A percentile compares a stretch with the other conserved stretches of the same genome.
These are phyloP conservation scores for Eudemis profundana DNA, from an alignment of 2,888 invertebrate genomes.

Conservation along the genomic window DNA sequence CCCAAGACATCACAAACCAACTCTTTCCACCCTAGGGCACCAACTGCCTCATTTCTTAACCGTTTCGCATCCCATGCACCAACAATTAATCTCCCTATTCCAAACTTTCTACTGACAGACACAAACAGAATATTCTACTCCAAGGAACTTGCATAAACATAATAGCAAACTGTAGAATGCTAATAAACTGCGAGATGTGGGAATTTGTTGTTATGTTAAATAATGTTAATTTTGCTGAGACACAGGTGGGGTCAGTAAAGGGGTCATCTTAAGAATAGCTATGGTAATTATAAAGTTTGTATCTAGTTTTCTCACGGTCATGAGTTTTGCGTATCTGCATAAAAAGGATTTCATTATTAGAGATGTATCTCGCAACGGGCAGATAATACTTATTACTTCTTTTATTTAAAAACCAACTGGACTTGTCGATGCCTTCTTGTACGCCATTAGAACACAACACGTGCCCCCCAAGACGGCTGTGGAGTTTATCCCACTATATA, in stretches of 20 bases:
- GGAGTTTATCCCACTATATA: no score
- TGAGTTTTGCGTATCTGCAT: conserved; percentile 14
- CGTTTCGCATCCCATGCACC: conserved; percentile 35
- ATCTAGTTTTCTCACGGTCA: conserved; percentile 62
- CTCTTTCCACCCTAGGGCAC: not conserved
- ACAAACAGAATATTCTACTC: conserved; percentile 11
- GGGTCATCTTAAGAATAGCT: conserved; percentile 64
- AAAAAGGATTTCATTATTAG: not conserved
- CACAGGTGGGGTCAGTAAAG: conserved; percentile 79
- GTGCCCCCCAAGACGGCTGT: no score
- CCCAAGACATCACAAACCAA: conserved; percentile 12
- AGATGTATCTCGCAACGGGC: no score
- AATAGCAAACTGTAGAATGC: conserved; percentile 57
- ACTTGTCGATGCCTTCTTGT: no score
- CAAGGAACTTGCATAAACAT: conserved; percentile 42
- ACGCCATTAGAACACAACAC: no score
- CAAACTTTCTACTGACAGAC: no score
- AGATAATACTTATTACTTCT: no score
- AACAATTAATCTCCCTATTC: conserved; percentile 33
- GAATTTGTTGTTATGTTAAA: conserved; percentile 56
- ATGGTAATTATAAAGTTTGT: conserved; percentile 69
- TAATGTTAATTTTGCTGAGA: conserved; percentile 60
- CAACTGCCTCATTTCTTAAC: conserved; percentile 10
- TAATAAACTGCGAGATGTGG: conserved; percentile 61
- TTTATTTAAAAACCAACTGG: not conserved